A percentile compares a stretch with the other conserved stretches of the same genome.
Evolutionary conservation across 2,888 invertebrate species (phyloP).

Genomic region (Brachypterus glaber): DNA sequence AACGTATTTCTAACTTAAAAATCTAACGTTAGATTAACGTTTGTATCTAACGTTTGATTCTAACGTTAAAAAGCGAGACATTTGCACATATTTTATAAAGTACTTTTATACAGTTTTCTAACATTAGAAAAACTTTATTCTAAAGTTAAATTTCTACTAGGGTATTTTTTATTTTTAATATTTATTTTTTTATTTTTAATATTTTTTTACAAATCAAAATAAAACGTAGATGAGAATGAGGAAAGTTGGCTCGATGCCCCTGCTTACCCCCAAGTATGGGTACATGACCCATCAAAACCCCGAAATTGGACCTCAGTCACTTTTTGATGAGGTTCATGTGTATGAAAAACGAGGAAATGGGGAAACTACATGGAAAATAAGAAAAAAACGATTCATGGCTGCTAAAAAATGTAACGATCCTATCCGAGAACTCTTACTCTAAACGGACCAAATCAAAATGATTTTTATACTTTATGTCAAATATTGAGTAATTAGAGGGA

Average conservation of each 20-base stretch:
- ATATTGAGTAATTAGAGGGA: conserved; percentile 44
- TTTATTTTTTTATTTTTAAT: too few species aligned
- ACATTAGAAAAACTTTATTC: too few species aligned
- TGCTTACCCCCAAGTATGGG: conserved; percentile 43
- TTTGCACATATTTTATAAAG: too few species aligned
- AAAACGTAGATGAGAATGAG: conserved; percentile 48
- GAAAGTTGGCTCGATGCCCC: conserved; percentile 51
- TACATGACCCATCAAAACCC: conserved; percentile 37
- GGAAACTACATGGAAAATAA: conserved; percentile 28
- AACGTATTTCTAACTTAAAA: too few species aligned
- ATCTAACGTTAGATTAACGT: too few species aligned
- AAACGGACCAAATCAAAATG: conserved; percentile 43
- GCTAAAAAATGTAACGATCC: conserved; percentile 45
- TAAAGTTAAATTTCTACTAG: too few species aligned
- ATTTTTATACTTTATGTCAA: conserved; percentile 51
- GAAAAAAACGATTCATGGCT: conserved; percentile 53
- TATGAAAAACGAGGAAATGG: conserved; percentile 28
- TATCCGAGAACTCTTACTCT: conserved; percentile 37
- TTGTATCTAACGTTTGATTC: too few species aligned
- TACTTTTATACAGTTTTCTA: too few species aligned
- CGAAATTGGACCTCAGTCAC: conserved; percentile 31
- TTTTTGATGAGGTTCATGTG: conserved; percentile 26
- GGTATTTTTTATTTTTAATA: too few species aligned
- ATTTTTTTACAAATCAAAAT: too few species aligned
- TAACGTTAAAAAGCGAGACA: too few species aligned